phyloP scores from a whole-genome alignment of 2,888 invertebrate genomes.

The Eledona agricola region DNA sequence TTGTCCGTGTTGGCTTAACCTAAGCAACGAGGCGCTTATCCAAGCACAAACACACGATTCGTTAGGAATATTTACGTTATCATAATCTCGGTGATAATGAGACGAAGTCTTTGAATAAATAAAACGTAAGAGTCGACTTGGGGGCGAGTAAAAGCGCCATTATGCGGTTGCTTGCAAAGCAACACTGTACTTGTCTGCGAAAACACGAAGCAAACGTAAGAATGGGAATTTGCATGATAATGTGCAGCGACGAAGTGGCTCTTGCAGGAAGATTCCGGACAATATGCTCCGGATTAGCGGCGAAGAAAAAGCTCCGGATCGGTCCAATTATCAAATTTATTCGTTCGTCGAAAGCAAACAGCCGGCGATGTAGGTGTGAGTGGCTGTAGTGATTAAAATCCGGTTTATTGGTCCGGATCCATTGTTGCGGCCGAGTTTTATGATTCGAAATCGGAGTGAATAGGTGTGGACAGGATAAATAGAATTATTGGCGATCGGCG shows the following conservation, averaged over 20 bases:
- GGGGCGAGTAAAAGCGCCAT: slow-evolving; percentile 51
- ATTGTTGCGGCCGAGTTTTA: slow-evolving; percentile 59
- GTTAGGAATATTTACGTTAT: slow-evolving; percentile 42
- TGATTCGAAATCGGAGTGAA: slow-evolving; percentile 46
- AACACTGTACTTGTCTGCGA: slow-evolving; percentile 59
- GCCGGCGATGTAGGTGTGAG: too few species aligned
- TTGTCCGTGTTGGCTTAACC: too few species aligned
- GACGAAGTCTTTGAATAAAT: slow-evolving; percentile 49
- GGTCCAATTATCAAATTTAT: too few species aligned
- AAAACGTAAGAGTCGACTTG: slow-evolving; percentile 44
- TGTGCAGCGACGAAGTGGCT: slow-evolving; percentile 58
- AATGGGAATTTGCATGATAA: slow-evolving; percentile 63
- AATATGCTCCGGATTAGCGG: slow-evolving; percentile 37
- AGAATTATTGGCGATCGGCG: slow-evolving; percentile 62
- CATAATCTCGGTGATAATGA: slow-evolving; percentile 52
- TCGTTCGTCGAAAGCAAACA: too few species aligned
- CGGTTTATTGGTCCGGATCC: slow-evolving; percentile 59
- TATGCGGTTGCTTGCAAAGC: slow-evolving; percentile 52
- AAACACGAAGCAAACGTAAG: slow-evolving; percentile 61
- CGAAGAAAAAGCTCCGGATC: too few species aligned
- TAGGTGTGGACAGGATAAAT: slow-evolving; percentile 59
- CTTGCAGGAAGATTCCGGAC: slow-evolving; percentile 43
- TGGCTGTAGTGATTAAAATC: slow-evolving; percentile 63
- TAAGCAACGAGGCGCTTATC: too few species aligned
- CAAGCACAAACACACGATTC: too few species aligned